A percentile compares a stretch with the other conserved stretches of the same genome.
These are phyloP conservation scores for Malurus elegans DNA, from an alignment of 2,113 vertebrate genomes.

Conservation along the genomic window DNA sequence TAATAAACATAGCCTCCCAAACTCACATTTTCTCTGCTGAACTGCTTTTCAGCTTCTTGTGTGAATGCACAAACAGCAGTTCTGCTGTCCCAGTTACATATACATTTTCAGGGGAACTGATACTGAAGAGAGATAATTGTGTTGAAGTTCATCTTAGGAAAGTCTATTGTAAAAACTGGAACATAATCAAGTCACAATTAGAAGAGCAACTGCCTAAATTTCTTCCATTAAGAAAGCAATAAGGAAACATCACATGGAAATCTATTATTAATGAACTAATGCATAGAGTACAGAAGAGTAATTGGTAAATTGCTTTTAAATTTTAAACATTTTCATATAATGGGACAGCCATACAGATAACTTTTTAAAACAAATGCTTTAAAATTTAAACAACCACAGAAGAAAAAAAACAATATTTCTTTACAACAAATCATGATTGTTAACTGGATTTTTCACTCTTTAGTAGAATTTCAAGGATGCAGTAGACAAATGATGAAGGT, in stretches of 20 bases:
- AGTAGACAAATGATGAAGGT: background rate
- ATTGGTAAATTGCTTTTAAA: background rate
- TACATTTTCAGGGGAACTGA: background rate
- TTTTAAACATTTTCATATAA: background rate
- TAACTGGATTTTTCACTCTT: background rate
- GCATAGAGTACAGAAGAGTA: background rate
- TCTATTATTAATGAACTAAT: background rate
- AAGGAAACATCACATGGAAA: background rate
- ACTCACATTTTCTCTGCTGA: background rate
- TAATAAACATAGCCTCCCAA: background rate
- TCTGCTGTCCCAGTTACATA: background rate
- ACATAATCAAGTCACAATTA: background rate
- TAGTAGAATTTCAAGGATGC: background rate
- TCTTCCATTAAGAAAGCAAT: constrained; percentile 9
- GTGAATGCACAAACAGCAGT: background rate
- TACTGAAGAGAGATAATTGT: background rate
- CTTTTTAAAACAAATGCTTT: background rate
- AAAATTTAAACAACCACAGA: background rate
- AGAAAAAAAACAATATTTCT: background rate
- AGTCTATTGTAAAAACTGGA: background rate
- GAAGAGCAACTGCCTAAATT: background rate
- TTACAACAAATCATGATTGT: background rate
- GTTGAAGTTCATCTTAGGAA: background rate
- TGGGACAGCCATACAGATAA: background rate
- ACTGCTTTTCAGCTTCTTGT: background rate